These are phyloP conservation scores for Leucoraja ocellata DNA, from an alignment of 2,797 vertebrate genomes.

Conservation along the genomic window DNA sequence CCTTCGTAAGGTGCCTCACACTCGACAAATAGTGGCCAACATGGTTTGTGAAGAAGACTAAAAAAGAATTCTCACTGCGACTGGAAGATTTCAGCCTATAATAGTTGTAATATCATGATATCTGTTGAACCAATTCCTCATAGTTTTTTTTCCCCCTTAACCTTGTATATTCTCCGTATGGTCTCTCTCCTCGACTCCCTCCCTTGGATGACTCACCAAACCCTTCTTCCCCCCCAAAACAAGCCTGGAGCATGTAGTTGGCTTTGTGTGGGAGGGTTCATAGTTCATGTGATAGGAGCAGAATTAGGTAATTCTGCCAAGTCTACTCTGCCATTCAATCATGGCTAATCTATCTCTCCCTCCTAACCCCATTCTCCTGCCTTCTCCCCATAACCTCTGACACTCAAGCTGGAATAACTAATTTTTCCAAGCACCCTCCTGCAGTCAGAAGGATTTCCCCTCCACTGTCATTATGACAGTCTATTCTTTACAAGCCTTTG, in stretches of 20 bases:
- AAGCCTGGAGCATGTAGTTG: background rate
- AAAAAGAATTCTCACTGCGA: constrained; percentile 43
- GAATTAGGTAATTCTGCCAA: too few relatives aligned
- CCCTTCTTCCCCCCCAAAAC: background rate
- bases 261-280: background rate
- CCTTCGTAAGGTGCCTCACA: background rate
- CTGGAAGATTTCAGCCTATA: background rate
- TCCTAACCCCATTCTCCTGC: too few relatives aligned
- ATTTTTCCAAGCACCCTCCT: too few relatives aligned
- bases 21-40: background rate
- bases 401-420: background rate
- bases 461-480: background rate
- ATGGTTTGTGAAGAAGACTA: constrained; percentile 32
- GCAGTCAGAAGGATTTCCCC: background rate
- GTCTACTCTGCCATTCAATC: too few relatives aligned
- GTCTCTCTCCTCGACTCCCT: background rate
- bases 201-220: background rate
- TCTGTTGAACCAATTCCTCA: background rate
- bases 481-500: background rate
- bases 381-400: too few relatives aligned
- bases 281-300: too few relatives aligned
- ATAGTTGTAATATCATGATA: background rate
- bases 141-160: background rate
- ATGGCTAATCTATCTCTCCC: too few relatives aligned
- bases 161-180: background rate